Conservation (phyloP, 1,140 invertebrate species). For the Aricia agestis region DNA sequence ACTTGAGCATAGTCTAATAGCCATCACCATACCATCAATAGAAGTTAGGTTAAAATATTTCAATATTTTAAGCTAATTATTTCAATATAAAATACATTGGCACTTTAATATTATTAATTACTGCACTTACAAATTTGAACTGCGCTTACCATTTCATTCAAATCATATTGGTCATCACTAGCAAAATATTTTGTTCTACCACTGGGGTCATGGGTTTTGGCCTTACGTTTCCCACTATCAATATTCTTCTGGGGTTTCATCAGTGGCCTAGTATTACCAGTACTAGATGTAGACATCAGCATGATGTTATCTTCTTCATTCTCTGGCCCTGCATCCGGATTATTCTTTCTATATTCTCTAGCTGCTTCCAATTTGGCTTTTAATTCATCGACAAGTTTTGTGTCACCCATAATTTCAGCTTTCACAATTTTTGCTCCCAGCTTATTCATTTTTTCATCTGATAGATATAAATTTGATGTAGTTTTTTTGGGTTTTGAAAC, state of each 20-base stretch:
- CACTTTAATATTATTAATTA: no score
- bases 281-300: constrained; percentile 82
- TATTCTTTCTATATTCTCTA: constrained; percentile 76
- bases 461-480: constrained; percentile 62
- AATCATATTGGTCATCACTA: constrained; percentile 92
- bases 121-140: no score
- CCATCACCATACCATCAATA: no score
- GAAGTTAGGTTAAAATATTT: no score
- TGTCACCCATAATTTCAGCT: constrained; percentile 93
- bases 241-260: constrained; percentile 65
- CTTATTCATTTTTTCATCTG: constrained; percentile 91
- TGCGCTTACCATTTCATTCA: constrained; percentile 86
- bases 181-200: constrained; percentile 90
- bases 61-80: no score
- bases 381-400: constrained; percentile 80
- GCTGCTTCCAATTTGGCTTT: constrained; percentile 86
- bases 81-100: no score
- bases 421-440: constrained; percentile 92
- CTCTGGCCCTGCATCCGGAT: constrained; percentile 46
- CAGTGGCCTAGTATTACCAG: constrained; percentile 80
- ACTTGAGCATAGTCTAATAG: no score
- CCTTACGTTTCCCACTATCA: constrained; percentile 75
- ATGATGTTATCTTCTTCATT: constrained; percentile 79
- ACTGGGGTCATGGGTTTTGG: constrained; percentile 85
- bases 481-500: constrained; percentile 33